Base-by-base conservation (phyloP, 2,797 vertebrate species). In the Argyrosomus regius region DNA sequence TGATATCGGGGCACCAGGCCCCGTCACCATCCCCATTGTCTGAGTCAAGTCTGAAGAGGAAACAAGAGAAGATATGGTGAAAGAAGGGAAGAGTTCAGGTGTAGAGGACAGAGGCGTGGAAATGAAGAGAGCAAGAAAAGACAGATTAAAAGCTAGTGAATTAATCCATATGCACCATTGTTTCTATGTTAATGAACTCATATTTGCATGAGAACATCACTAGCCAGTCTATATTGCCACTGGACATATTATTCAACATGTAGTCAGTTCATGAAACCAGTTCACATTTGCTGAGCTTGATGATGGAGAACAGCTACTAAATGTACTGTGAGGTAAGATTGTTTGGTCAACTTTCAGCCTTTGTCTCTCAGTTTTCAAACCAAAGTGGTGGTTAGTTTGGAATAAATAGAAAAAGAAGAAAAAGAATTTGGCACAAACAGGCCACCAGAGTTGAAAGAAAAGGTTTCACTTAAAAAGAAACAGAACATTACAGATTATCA, bases 11-110 rank as follows among this genome's bases (percentile, higher is more conserved):
- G 52, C 98, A 99, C 98, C 98, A 99, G 69, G 98, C 98, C 0
- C 98, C 98, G 0, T 99, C 98, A 0, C 98, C 96, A 1, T 96
- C 98, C 61, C 97, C 94, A 0, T 96, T 97, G 86, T 99, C 97
- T 0, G 96, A 97, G 88, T 98, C 97, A 77, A 99, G 93, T 81
- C 98, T 99, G 90, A 0, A n/a, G 64, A 58, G 48, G 59, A 22
- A 26, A 67, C 13, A 22, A 26, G 14, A 62, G 43, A 59, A 11
- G 43, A 66, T 53, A 39, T 2, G 1, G 18, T 7, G 26, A 65
- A 24, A 10, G 46, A 57, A 14, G 20, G 8, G 1, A n/a, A 53
- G 66, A 64, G 35, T 39, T 75, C 43, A 80, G n/a, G 20, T 43
- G 12, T 24, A 11, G 22, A 49, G 6, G n/a, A 49, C 43, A 28